Evolutionary conservation across 2,797 vertebrate species (phyloP), one percentile per base, ranked within the genome.

Genomic region (Epinephelus awoara): DNA sequence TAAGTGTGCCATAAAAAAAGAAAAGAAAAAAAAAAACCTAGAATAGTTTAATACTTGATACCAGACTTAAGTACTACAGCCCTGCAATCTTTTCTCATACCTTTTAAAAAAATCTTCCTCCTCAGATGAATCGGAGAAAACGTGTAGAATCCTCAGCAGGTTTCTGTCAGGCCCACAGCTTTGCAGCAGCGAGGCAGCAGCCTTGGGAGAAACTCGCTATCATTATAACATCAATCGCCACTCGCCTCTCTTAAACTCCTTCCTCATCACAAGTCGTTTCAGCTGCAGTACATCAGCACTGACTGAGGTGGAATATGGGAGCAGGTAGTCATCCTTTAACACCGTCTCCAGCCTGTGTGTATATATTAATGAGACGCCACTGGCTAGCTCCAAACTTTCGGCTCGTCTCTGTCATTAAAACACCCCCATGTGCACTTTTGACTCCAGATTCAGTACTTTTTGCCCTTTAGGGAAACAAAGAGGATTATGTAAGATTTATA

Each of bases 401-500:
- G 63, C 87, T 84, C 88, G 44, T 71, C 90, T 50, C 66, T 82
- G 79, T 93, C 95, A 90, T 93, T 88, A 80, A 88, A 81, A 81
- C 83, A 89, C 25, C 90, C 27, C 88, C 52, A 14, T 67, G 80
- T 91, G 86, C 85, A 86, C 82, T 86, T 94, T 93, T 90, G 80
- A 93, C 94, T 90, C 89, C 71, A 85, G 82, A 82, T 89, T 76
- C 79, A 75, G 77, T 74, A 84, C 90, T 83, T 87, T 91, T 87
- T 89, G 86, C 8, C 71, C 63, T 92, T 79, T 69, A 79, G 82
- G 84, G 82, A 93, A 95, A 95, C 89, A 95, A 94, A 94, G 88
- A 67, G 88, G 92, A 95, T 96, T 96, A 96, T 92, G 90, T 85
- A 90, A 92, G 90, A 89, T 97, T 97, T 96, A 84, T 87, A 92